A percentile compares a stretch with the other conserved stretches of the same genome.
Evolutionary conservation across 2,797 vertebrate genomes (phyloP).

Genomic region (Malurus splendens): DNA sequence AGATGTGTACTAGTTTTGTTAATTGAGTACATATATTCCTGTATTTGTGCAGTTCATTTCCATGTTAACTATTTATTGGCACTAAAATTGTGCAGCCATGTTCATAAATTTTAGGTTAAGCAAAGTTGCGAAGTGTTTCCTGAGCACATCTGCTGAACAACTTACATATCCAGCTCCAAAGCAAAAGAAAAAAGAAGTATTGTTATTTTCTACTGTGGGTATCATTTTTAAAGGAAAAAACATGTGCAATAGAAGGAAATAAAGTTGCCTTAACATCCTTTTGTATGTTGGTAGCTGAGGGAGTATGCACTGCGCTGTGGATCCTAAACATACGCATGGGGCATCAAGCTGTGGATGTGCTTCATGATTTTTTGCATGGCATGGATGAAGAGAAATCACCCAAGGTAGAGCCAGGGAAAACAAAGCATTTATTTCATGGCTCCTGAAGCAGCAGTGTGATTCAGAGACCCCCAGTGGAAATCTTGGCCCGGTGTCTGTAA

Average conservation of each 20-base stretch:
- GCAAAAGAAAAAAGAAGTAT: background rate
- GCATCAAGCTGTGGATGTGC: background rate
- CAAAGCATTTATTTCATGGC: background rate
- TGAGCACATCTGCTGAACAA: background rate
- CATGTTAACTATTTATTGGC: background rate
- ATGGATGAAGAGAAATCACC: background rate
- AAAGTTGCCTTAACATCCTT: background rate
- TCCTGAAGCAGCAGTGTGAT: background rate
- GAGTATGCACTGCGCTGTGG: rapidly evolving
- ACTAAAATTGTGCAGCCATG: background rate
- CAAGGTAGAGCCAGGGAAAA: background rate
- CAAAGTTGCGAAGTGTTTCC: background rate
- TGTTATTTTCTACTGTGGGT: background rate
- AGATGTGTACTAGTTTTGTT: background rate
- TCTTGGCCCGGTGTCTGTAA: background rate
- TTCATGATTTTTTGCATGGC: rapidly evolving
- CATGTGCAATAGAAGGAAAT: background rate
- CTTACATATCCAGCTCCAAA: background rate
- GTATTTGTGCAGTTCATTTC: background rate
- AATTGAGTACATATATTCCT: background rate
- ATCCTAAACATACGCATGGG: background rate
- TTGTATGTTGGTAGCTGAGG: background rate
- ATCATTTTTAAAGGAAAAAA: background rate
- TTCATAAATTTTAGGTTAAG: background rate
- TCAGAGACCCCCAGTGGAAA: background rate